These are phyloP conservation scores for Colaptes auratus DNA, from an alignment of 2,113 vertebrate species.

Conservation along the genomic window DNA sequence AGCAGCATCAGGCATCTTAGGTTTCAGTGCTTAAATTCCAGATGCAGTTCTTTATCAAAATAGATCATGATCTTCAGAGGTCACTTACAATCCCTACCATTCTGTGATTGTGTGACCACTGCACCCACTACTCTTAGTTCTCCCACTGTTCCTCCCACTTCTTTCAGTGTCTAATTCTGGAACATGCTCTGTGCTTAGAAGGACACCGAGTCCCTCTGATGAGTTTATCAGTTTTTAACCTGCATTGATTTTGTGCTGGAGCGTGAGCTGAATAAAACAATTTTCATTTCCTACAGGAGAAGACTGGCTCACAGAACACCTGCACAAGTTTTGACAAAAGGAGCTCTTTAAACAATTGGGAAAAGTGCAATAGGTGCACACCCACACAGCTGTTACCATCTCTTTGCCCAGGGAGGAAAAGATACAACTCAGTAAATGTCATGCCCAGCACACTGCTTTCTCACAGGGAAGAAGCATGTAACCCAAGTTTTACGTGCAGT, in stretches of 20 bases:
- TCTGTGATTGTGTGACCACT: too few species aligned
- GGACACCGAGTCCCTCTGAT: neutral
- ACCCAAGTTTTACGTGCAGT: neutral
- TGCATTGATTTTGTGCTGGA: neutral
- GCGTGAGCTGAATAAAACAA: neutral
- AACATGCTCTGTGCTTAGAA: neutral
- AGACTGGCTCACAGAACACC: neutral
- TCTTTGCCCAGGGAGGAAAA: neutral
- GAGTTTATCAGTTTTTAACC: neutral
- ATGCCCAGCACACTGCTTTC: neutral
- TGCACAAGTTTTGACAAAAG: neutral
- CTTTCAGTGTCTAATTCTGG: neutral
- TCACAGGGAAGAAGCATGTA: fast-evolving
- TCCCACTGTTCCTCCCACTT: neutral
- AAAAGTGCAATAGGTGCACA: neutral
- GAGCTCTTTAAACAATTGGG: neutral
- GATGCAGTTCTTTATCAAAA: neutral
- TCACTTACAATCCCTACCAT: too few species aligned
- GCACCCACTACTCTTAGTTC: neutral
- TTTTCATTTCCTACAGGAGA: neutral
- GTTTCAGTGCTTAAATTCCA: neutral
- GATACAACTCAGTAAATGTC: neutral
- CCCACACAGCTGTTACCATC: neutral
- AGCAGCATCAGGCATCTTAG: neutral
- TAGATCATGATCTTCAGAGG: neutral